Conservation (phyloP, 2,797 vertebrate genomes). For the Bradypodion ventrale region DNA sequence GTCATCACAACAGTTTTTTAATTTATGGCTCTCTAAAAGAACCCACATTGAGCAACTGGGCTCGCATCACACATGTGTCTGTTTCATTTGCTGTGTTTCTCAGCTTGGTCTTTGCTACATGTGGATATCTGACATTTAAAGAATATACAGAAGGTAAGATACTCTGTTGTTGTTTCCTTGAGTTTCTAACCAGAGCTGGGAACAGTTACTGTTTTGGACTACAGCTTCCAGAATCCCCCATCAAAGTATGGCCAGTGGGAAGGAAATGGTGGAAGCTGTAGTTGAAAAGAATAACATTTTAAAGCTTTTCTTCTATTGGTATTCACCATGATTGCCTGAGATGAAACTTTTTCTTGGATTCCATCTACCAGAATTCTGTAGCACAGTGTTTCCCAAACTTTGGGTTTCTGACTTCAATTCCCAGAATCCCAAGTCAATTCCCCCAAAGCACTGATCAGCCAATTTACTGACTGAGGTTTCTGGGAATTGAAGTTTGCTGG, state of each 20-base stretch:
- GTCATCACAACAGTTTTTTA: conserved; percentile 96
- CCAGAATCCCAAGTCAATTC: too few relatives aligned
- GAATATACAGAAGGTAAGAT: conserved; percentile 91
- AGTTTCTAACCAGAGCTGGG: background rate
- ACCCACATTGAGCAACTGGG: conserved; percentile 86
- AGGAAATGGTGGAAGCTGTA: background rate
- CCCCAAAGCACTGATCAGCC: too few relatives aligned
- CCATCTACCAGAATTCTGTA: too few relatives aligned
- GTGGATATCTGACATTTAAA: conserved; percentile 92
- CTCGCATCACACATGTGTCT: conserved; percentile 86
- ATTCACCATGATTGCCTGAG: background rate
- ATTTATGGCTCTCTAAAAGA: conserved; percentile 90
- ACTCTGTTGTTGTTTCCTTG: background rate
- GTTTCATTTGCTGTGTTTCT: conserved; percentile 83
- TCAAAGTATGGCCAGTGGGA: background rate
- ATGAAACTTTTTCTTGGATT: conserved; percentile 1
- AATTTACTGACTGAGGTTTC: too few relatives aligned
- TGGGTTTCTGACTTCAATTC: too few relatives aligned
- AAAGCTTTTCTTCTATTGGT: background rate
- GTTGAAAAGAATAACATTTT: background rate
- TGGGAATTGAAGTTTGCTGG: too few relatives aligned
- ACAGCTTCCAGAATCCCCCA: too few relatives aligned
- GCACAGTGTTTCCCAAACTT: too few relatives aligned
- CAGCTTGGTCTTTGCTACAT: conserved; percentile 84
- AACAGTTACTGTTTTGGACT: background rate